A percentile compares a stretch with the other conserved stretches of the same genome.
These are phyloP conservation scores for Mobula birostris DNA, from an alignment of 2,113 vertebrate genomes.

Conservation along the genomic window DNA sequence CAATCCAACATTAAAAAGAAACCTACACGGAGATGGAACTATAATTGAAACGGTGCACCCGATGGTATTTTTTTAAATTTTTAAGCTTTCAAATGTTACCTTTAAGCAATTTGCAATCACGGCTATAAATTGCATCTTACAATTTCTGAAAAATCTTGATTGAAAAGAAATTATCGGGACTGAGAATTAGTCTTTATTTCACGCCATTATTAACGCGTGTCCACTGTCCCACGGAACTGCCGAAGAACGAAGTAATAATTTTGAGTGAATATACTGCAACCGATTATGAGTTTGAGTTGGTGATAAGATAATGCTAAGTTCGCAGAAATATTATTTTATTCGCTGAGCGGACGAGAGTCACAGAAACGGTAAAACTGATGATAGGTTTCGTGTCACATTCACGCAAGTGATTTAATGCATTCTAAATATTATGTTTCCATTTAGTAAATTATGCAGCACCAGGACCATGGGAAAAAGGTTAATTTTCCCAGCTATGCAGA, in stretches of 20 bases:
- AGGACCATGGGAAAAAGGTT: not conserved
- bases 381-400: not conserved
- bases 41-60: not conserved
- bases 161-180: not conserved
- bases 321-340: not conserved
- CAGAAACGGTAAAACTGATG: not conserved
- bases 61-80: too few relatives aligned
- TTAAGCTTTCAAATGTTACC: too few relatives aligned
- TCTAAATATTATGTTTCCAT: not conserved
- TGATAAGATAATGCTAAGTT: not conserved
- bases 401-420: not conserved
- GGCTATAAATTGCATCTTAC: not conserved
- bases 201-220: not conserved
- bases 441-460: not conserved
- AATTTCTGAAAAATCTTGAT: not conserved
- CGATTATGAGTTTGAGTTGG: not conserved
- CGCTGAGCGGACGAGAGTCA: not conserved
- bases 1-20: not conserved
- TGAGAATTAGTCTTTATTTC: not conserved
- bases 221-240: not conserved
- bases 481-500: not conserved
- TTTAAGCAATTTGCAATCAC: not conserved
- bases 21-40: not conserved
- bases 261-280: not conserved
- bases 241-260: not conserved